phyloP scores from a whole-genome alignment of 2,797 vertebrate species.

The Leucoraja ocellata region DNA sequence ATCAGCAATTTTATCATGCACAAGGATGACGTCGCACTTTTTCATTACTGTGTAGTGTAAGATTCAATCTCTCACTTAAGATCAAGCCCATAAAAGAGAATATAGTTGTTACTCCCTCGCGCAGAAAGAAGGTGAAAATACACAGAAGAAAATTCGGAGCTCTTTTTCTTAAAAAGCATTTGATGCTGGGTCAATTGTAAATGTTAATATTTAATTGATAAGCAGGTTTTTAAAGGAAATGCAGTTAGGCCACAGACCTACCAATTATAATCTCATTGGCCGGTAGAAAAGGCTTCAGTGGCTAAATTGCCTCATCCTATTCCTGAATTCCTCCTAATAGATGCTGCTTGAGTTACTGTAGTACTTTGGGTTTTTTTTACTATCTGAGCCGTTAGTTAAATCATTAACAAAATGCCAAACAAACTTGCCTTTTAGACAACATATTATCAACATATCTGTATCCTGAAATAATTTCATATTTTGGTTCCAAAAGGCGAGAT shows the following conservation, averaged over 20 bases:
- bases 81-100: neutral
- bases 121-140: neutral
- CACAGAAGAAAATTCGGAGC: neutral
- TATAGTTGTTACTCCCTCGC: neutral
- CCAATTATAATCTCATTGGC: no score
- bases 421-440: neutral
- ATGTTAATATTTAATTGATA: no score
- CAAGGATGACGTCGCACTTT: neutral
- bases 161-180: no score
- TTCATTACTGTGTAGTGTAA: neutral
- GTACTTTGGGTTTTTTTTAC: no score
- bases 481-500: neutral
- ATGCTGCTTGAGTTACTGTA: no score
- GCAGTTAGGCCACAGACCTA: no score
- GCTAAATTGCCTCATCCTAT: no score
- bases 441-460: neutral
- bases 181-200: no score
- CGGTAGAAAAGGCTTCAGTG: no score
- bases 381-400: neutral
- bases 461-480: neutral
- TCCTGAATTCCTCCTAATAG: no score
- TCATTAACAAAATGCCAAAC: neutral
- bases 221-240: no score
- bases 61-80: neutral
- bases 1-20: neutral